A percentile compares a stretch with the other conserved stretches of the same genome.
phyloP scores from a whole-genome alignment of 2,888 invertebrate species.

The Parapristionchus giblindavisi region DNA sequence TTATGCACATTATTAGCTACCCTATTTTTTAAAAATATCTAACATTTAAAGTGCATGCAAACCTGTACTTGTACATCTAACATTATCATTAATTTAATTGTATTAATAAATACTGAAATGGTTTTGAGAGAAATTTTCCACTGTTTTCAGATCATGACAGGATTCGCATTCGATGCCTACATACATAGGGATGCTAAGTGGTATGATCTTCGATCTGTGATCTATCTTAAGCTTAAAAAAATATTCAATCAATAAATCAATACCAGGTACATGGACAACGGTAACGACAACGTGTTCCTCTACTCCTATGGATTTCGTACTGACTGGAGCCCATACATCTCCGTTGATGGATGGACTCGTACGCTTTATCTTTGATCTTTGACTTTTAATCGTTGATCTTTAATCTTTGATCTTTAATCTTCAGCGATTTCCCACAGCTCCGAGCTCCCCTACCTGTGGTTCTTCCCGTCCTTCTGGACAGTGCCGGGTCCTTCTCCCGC shows the following conservation, averaged over 20 bases:
- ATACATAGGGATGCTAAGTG: neutral
- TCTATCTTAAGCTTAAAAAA: too few relatives aligned
- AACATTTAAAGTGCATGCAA: too few relatives aligned
- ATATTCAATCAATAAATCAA: too few relatives aligned
- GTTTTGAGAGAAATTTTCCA: too few relatives aligned
- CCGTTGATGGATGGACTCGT: slow-evolving; percentile 25
- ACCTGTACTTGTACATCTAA: too few relatives aligned
- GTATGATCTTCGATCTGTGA: too few relatives aligned
- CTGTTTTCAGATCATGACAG: neutral
- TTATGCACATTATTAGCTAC: too few relatives aligned
- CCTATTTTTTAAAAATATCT: too few relatives aligned
- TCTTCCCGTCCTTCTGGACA: neutral
- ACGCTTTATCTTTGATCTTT: slow-evolving; percentile 14
- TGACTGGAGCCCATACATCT: neutral
- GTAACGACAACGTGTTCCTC: slow-evolving; percentile 1
- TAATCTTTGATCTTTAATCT: neutral
- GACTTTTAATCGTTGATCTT: neutral
- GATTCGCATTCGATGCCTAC: neutral
- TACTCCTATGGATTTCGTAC: neutral
- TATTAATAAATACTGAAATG: too few relatives aligned
- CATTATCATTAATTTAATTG: too few relatives aligned
- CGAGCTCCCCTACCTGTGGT: slow-evolving; percentile 22
- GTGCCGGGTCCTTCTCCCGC: neutral
- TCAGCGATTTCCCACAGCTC: slow-evolving; percentile 4
- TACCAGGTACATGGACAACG: neutral